Evolutionary conservation across 2,888 invertebrate genomes (phyloP).

Genomic region (Blomia tropicalis): DNA sequence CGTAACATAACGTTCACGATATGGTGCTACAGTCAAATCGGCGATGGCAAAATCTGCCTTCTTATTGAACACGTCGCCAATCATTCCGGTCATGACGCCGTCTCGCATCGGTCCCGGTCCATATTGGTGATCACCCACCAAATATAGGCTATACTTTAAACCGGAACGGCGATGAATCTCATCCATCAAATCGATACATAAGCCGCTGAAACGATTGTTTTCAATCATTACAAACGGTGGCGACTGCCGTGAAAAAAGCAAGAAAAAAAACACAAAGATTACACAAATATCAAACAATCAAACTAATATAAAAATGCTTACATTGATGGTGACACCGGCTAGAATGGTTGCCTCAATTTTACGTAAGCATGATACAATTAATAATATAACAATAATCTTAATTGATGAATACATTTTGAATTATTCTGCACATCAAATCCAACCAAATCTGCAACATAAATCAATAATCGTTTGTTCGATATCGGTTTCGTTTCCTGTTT

Average conservation of each 20-base stretch:
- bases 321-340: conserved; percentile 8
- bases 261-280: too few species aligned
- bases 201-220: conserved; percentile 8
- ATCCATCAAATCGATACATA: conserved; percentile 4
- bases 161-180: neutral
- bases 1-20: neutral
- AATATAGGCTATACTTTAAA: conserved; percentile 1
- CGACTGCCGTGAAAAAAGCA: neutral
- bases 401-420: too few species aligned
- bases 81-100: neutral
- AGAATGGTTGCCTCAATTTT: neutral
- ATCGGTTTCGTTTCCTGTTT: too few species aligned
- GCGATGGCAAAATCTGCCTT: conserved; percentile 13
- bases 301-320: neutral
- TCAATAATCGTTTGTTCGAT: too few species aligned
- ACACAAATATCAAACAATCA: neutral
- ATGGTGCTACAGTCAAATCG: neutral
- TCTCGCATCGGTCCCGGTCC: conserved; percentile 26
- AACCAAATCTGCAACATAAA: too few species aligned
- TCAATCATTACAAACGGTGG: neutral
- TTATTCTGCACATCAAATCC: too few species aligned
- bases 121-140: conserved; percentile 1
- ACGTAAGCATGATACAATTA: neutral
- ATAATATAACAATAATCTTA: too few species aligned
- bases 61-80: conserved; percentile 1